These are phyloP conservation scores for Halichoeres trimaculatus DNA, from an alignment of 2,113 vertebrate genomes.

Conservation along the genomic window DNA sequence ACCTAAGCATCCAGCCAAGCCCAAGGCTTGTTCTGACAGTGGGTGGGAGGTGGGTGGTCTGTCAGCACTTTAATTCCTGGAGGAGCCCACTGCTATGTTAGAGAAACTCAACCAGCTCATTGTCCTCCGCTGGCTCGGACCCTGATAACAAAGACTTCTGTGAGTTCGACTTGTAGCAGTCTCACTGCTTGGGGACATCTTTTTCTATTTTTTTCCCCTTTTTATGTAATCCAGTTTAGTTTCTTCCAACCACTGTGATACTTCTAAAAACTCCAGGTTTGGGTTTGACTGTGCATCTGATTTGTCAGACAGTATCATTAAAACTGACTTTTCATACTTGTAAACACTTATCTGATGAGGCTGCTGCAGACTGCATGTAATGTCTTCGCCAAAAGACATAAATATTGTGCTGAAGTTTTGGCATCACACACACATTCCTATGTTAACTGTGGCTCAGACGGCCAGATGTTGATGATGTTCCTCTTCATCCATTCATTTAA, in stretches of 20 bases:
- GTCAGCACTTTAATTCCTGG: constrained; percentile 73
- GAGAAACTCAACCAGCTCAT: constrained; percentile 63
- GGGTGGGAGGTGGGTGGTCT: constrained; percentile 74
- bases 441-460: background rate
- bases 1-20: constrained; percentile 59
- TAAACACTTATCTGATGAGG: background rate
- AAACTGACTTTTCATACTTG: background rate
- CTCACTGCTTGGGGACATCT: constrained; percentile 13
- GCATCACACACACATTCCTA: background rate
- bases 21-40: constrained; percentile 67
- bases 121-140: constrained; percentile 63
- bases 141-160: constrained; percentile 59
- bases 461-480: constrained; percentile 1
- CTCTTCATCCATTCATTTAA: background rate
- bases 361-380: background rate
- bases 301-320: background rate
- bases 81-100: constrained; percentile 56
- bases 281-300: background rate
- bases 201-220: background rate
- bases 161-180: constrained; percentile 30
- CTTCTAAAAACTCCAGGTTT: background rate
- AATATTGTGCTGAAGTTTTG: background rate
- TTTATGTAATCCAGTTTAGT: constrained; percentile 13
- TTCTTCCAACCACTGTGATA: background rate
- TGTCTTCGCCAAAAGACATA: background rate